Evolutionary conservation across 2,113 vertebrate genomes (phyloP).

Genomic region (Condylura cristata): DNA sequence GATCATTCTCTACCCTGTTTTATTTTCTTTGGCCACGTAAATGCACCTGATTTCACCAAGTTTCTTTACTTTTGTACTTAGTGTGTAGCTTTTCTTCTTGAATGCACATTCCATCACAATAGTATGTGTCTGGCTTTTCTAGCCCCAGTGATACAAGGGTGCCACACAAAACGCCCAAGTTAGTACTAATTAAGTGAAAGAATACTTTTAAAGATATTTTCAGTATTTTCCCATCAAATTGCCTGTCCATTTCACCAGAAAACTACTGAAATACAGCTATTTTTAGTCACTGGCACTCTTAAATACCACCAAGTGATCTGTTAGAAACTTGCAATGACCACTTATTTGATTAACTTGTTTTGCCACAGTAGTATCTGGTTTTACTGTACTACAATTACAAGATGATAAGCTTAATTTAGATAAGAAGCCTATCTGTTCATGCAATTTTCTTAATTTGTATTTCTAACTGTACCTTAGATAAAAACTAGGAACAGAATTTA

Average conservation of each 20-base stretch:
- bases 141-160: not conserved
- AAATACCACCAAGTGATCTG: not conserved
- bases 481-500: conserved; percentile 3
- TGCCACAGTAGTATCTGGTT: not conserved
- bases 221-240: not conserved
- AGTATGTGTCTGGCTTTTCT: not conserved
- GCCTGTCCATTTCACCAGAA: not conserved
- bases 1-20: not conserved
- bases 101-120: not conserved
- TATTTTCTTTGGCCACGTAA: not conserved
- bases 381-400: not conserved
- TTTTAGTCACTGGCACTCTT: not conserved
- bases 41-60: not conserved
- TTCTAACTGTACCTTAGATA: conserved; percentile 28
- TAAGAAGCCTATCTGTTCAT: conserved; percentile 34
- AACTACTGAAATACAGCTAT: not conserved
- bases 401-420: conserved; percentile 47
- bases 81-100: not conserved
- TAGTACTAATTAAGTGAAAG: not conserved
- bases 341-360: not conserved
- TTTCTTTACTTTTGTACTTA: not conserved
- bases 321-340: conserved; percentile 7
- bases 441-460: conserved; percentile 21
- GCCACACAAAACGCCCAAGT: not conserved
- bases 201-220: not conserved